Percentiles rank a stretch among this genome's conserved stretches.
These are phyloP conservation scores for Oncopeltus fasciatus DNA, from an alignment of 1,140 invertebrate species.

Conservation along the genomic window DNA sequence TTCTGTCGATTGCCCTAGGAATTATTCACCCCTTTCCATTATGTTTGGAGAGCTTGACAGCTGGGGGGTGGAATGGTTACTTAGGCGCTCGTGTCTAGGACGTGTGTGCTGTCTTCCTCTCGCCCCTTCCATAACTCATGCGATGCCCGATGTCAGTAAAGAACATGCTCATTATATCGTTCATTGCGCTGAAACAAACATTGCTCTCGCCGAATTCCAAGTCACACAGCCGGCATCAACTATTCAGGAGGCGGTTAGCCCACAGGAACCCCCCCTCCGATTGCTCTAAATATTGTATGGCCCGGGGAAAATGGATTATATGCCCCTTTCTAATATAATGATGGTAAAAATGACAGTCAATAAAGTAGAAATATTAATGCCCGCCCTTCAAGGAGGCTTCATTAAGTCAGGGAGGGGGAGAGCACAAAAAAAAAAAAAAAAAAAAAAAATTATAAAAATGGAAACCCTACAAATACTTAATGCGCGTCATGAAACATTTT, in stretches of 20 bases:
- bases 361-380: background rate
- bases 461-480: background rate
- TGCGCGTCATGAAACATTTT: background rate
- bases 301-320: background rate
- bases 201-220: background rate
- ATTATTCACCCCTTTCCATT: no score
- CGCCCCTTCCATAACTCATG: no score
- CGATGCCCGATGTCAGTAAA: background rate
- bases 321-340: background rate
- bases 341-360: background rate
- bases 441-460: background rate
- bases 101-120: no score
- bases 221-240: background rate
- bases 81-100: no score
- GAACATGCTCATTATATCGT: background rate
- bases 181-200: background rate
- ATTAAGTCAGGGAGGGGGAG: background rate
- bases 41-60: no score
- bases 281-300: background rate
- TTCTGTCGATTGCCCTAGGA: no score
- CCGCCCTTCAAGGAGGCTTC: background rate
- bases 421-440: background rate
- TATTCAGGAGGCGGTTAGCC: background rate
- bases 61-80: no score
- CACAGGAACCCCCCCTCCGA: background rate